Conservation (phyloP, 1,140 invertebrate species). For the Scylla paramamosain region DNA sequence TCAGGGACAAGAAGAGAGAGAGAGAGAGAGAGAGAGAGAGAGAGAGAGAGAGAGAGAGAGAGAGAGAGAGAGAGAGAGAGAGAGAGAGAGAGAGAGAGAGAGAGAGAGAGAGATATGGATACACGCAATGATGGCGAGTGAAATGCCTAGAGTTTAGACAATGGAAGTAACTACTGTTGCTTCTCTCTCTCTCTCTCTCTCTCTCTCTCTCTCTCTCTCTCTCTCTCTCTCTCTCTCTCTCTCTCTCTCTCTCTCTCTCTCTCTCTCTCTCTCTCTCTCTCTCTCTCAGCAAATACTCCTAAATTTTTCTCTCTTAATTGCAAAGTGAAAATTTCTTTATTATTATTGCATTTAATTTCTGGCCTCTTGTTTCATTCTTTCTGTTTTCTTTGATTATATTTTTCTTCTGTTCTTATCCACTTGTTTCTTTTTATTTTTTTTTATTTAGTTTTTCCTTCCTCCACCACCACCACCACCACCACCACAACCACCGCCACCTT, state of each 20-base stretch:
- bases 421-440: not conserved
- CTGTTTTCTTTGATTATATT: not conserved
- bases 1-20: not conserved
- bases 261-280: too few species aligned
- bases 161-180: too few species aligned
- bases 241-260: too few species aligned
- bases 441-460: not conserved
- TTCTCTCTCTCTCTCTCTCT: too few species aligned
- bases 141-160: not conserved
- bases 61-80: not conserved
- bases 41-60: not conserved
- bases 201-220: too few species aligned
- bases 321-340: too few species aligned
- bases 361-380: not conserved
- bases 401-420: not conserved
- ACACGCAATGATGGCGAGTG: not conserved
- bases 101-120: not conserved
- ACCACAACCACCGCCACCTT: not conserved
- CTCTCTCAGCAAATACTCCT: too few species aligned
- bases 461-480: not conserved
- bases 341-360: too few species aligned
- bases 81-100: conserved; percentile 20
- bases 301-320: too few species aligned
- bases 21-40: not conserved
- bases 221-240: too few species aligned